Percentiles rank a stretch among this genome's conserved stretches.
Evolutionary conservation across 1,140 invertebrate species (phyloP).

Genomic region (Camponotus pennsylvanicus): DNA sequence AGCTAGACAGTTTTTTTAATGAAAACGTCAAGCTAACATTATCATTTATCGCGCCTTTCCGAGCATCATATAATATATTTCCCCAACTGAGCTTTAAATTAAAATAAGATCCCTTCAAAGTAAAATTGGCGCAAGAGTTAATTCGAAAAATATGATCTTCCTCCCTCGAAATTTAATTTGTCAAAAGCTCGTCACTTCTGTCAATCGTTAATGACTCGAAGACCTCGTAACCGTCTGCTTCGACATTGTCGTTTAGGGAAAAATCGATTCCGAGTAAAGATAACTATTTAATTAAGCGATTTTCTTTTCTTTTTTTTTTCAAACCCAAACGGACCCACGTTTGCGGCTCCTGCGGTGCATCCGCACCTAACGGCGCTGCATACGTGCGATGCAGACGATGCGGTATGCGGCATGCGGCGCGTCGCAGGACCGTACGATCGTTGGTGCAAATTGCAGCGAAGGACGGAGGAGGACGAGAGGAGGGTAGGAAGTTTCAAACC

Average conservation of each 20-base stretch:
- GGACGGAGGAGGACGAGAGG: neutral
- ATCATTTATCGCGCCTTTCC: neutral
- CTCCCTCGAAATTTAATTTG: neutral
- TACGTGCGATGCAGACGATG: conserved; percentile 73
- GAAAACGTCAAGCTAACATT: neutral
- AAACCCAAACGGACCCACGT: neutral
- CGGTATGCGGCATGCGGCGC: conserved; percentile 75
- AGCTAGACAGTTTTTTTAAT: neutral
- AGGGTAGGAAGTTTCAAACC: neutral
- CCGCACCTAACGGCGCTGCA: conserved; percentile 68
- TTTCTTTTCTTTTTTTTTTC: neutral
- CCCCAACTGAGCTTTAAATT: neutral
- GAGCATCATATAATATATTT: neutral
- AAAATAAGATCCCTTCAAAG: neutral
- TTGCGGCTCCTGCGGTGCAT: conserved; percentile 65
- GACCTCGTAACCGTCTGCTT: neutral
- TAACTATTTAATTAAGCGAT: neutral
- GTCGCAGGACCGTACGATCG: conserved; percentile 67
- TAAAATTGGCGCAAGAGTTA: neutral
- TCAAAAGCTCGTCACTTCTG: neutral
- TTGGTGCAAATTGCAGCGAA: conserved; percentile 58
- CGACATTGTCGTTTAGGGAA: neutral
- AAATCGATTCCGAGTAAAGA: neutral
- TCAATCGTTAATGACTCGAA: conserved; percentile 17
- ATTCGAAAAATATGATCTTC: neutral